Evolutionary conservation across 2,888 invertebrate genomes (phyloP), one percentile per base, ranked within the genome.

Genomic region (Lithosia quadra): DNA sequence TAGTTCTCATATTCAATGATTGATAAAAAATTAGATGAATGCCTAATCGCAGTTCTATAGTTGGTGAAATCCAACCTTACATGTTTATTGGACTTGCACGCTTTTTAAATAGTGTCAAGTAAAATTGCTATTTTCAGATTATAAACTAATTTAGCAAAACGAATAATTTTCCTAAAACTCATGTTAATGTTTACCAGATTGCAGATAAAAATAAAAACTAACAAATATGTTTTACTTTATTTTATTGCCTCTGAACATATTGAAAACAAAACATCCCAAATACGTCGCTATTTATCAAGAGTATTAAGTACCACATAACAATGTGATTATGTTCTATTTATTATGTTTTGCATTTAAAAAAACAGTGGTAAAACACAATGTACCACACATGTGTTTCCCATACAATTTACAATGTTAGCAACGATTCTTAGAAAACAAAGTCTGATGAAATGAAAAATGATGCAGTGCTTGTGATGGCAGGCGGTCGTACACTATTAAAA

Each of bases 201-300:
- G 28, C 10, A 43, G 10, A 13, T 18, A 63, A 62, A 57, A 56
- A 56, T 62, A 63, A 33, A n/a, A 62, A 10, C 0, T 43, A 15
- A 36, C 39, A 57, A 22, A 43, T 24, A 34, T 8, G 1, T 33
- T 57, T 49, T 13, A 34, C 34, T 67, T 67, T 67, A 67, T 67
- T 67, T 67, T 24, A 57, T 67, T 62, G 34, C 63, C 21, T 55
- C 13, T 36, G 3, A 28, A 18, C 15, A 66, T 8, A 11, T 61
- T 56, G 34, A 43, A 58, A 67, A 63, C 49, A 67, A 49, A 61
- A 33, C 34, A 39, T 63, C 4, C 43, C 3, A 18, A 39, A 61
- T 61, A 39, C 4, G 18, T 10, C 18, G 11, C n/a, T 28, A 22
- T 36, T 13, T 8, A 53, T 22, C 2, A 53, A 2, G 13, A 22